A percentile compares a stretch with the other conserved stretches of the same genome.
Conservation (phyloP, 1,140 invertebrate species). For the Glossosoma conforme region DNA sequence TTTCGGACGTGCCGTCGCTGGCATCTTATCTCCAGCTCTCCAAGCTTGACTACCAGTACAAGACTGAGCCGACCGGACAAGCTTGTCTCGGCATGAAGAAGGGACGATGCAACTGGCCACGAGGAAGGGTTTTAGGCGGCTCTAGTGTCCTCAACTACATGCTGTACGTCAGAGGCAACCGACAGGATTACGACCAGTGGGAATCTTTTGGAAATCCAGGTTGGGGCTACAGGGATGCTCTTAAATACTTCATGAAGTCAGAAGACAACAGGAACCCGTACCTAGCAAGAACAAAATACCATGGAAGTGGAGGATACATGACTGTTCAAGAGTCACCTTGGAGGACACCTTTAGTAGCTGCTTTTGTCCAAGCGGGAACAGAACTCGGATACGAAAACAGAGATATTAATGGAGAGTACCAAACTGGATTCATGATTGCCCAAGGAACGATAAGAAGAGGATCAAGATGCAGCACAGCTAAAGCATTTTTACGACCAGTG, state of each 20-base stretch:
- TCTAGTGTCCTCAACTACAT: slow-evolving; percentile 92
- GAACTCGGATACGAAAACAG: slow-evolving; percentile 84
- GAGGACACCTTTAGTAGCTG: slow-evolving; percentile 72
- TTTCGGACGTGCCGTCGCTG: slow-evolving; percentile 83
- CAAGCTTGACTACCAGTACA: slow-evolving; percentile 88
- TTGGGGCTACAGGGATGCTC: slow-evolving; percentile 84
- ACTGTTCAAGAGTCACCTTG: slow-evolving; percentile 82
- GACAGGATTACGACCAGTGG: slow-evolving; percentile 87
- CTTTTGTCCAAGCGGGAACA: slow-evolving; percentile 79
- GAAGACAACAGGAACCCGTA: slow-evolving; percentile 86
- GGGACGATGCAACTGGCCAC: slow-evolving; percentile 75
- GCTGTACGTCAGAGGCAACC: slow-evolving; percentile 85
- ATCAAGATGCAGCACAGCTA: slow-evolving; percentile 82
- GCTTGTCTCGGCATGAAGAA: slow-evolving; percentile 74
- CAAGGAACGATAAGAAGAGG: slow-evolving; percentile 85
- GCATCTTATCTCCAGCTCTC: slow-evolving; percentile 83
- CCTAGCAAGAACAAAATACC: slow-evolving; percentile 64
- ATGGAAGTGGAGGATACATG: slow-evolving; percentile 67
- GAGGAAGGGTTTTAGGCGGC: slow-evolving; percentile 83
- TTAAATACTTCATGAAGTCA: slow-evolving; percentile 87
- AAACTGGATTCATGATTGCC: slow-evolving; percentile 83
- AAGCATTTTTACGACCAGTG: slow-evolving; percentile 80
- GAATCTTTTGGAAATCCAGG: slow-evolving; percentile 76
- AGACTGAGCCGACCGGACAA: slow-evolving; percentile 80
- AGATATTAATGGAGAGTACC: slow-evolving; percentile 79